Percentiles rank a stretch among this genome's conserved stretches.
These are phyloP conservation scores for Myocastor coypus DNA, from an alignment of 2,113 vertebrate species.

Conservation along the genomic window DNA sequence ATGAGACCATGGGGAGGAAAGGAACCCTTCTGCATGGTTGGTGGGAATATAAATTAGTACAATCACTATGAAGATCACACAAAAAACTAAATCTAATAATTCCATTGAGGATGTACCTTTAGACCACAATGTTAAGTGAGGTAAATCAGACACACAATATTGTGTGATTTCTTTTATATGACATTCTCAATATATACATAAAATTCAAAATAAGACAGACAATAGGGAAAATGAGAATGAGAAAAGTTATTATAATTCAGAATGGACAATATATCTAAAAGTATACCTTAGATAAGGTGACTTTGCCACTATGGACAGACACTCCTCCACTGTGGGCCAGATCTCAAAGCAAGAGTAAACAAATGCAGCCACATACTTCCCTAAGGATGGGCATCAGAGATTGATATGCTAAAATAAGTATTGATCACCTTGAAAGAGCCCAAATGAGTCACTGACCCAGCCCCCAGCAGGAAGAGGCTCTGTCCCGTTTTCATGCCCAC, in stretches of 20 bases:
- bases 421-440: no score
- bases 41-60: background rate
- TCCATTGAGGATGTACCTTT: background rate
- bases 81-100: background rate
- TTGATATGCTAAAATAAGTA: no score
- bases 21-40: background rate
- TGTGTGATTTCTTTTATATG: background rate
- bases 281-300: no score
- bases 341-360: no score
- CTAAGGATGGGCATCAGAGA: no score
- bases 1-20: background rate
- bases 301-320: no score
- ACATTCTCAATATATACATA: background rate
- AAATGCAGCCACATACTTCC: no score
- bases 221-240: background rate
- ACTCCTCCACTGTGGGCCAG: no score
- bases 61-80: background rate
- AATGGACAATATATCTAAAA: background rate
- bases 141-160: background rate
- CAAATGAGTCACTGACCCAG: no score
- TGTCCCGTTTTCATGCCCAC: no score
- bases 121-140: background rate
- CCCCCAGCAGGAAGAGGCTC: no score
- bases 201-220: background rate
- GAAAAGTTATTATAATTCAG: background rate